Evolutionary conservation across 2,113 vertebrate species (phyloP).

Genomic region (Romanogobio albipinnatus): DNA sequence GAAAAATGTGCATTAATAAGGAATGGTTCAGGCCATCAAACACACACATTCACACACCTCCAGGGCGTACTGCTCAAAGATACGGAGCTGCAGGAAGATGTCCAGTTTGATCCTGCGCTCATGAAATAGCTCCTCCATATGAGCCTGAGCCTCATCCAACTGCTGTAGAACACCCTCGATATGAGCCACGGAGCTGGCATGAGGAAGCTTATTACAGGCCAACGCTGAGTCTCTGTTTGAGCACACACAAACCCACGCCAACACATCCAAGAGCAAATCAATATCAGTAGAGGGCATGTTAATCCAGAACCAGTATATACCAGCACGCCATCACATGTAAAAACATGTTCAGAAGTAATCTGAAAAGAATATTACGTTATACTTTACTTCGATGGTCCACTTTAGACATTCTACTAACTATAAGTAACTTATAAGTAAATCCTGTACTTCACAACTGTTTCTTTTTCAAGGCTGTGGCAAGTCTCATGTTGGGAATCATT

Average conservation of each 20-base stretch:
- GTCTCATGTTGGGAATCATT: neutral
- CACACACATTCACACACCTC: conserved; percentile 75
- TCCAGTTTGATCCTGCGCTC: conserved; percentile 89
- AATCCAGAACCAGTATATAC: neutral
- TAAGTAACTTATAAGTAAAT: neutral
- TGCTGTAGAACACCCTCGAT: conserved; percentile 88
- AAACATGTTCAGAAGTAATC: neutral
- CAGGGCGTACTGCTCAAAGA: conserved; percentile 88
- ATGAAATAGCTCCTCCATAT: conserved; percentile 91
- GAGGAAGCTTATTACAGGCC: conserved; percentile 86
- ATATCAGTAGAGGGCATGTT: neutral
- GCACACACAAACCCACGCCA: conserved; percentile 24
- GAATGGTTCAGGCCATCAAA: neutral
- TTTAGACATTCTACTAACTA: too few relatives aligned
- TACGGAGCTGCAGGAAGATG: conserved; percentile 88
- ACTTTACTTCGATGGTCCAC: too few relatives aligned
- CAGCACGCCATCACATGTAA: neutral
- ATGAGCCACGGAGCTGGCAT: conserved; percentile 88
- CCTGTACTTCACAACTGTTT: neutral
- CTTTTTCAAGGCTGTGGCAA: neutral
- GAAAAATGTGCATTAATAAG: conserved; percentile 37
- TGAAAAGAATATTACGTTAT: neutral
- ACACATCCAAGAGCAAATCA: conserved; percentile 29
- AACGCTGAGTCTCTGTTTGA: conserved; percentile 82
- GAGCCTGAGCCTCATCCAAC: conserved; percentile 87